Evolutionary conservation across 1,140 invertebrate species (phyloP), one percentile per base, ranked within the genome.

Genomic region (Frieseomelitta varia): DNA sequence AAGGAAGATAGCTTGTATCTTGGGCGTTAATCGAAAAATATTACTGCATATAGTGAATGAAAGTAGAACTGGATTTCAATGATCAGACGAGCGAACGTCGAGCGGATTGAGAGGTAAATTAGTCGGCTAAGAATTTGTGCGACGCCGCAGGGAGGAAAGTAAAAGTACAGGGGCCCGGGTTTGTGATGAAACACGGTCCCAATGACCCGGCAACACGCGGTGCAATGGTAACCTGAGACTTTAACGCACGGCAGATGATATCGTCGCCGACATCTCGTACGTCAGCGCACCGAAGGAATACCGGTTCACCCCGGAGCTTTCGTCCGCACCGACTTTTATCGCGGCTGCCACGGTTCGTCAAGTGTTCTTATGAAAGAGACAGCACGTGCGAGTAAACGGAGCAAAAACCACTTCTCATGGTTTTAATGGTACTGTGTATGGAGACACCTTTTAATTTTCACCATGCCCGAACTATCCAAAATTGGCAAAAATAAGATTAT

Each of bases 191-290:
- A 92, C 79, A 77, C 83, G 85, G 85, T 78, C 85, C 87, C 88
- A 90, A 92, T 92, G 88, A 92, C 82, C 88, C 85, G 82, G 68
- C 91, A 84, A 90, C 88, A 87, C 85, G 83, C 83, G 88, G 88
- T 86, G 87, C 85, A 90, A 71, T 81, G 86, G 93, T 93, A 94
- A 94, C 91, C 85, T 86, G 93, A 94, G 93, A 94, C 90, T 85
- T 85, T 87, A 84, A 85, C 88, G 89, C 75, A 75, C 69, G 39
- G 67, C 65, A 92, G 92, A 94, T 92, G 81, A 47, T 92, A 94
- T 94, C 93, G 86, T 72, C 81, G 87, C 87, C 92, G 93, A 94
- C 92, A 92, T 93, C 93, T 47, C 6, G 6, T 94, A 90, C 88
- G 92, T 94, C 93, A 93, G 92, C 81, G 12, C 90, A 79, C 90